Conservation (phyloP, 2,797 vertebrate genomes). For the Arrhamphus sclerolepis region DNA sequence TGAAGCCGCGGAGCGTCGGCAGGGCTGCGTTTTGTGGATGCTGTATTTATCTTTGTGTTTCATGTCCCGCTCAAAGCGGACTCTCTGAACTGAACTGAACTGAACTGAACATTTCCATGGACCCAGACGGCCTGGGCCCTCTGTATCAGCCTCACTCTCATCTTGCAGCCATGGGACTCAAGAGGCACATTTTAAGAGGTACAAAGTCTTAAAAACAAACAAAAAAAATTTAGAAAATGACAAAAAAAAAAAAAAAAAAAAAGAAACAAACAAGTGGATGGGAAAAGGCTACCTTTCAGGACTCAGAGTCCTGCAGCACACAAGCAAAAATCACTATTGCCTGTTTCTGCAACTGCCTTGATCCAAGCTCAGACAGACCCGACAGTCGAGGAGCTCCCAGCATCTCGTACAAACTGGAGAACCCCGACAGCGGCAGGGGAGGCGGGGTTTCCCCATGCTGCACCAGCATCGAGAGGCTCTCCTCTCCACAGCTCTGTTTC, state of each 20-base stretch:
- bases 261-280: slow-evolving; percentile 42
- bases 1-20: slow-evolving; percentile 26
- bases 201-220: slow-evolving; percentile 75
- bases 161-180: slow-evolving; percentile 60
- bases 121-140: slow-evolving; percentile 68
- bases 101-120: slow-evolving; percentile 82
- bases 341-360: slow-evolving; percentile 87
- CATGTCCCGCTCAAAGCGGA: slow-evolving; percentile 75
- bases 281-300: slow-evolving; percentile 79
- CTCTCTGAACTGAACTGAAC: slow-evolving; percentile 72
- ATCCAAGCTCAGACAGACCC: slow-evolving; percentile 80
- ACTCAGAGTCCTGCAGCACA: slow-evolving; percentile 79
- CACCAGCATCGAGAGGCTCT: slow-evolving; percentile 81
- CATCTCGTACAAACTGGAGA: slow-evolving; percentile 74
- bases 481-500: slow-evolving; percentile 73
- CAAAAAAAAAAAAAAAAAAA: slow-evolving; percentile 29
- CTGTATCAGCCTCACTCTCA: slow-evolving; percentile 71
- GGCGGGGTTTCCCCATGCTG: slow-evolving; percentile 73
- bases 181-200: slow-evolving; percentile 72
- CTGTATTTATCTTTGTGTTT: slow-evolving; percentile 79
- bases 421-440: slow-evolving; percentile 61
- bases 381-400: slow-evolving; percentile 76
- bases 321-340: slow-evolving; percentile 83
- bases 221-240: slow-evolving; percentile 17
- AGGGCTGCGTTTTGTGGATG: slow-evolving; percentile 80